These are phyloP conservation scores for Callocephalon fimbriatum DNA, from an alignment of 2,113 vertebrate genomes.

Conservation along the genomic window DNA sequence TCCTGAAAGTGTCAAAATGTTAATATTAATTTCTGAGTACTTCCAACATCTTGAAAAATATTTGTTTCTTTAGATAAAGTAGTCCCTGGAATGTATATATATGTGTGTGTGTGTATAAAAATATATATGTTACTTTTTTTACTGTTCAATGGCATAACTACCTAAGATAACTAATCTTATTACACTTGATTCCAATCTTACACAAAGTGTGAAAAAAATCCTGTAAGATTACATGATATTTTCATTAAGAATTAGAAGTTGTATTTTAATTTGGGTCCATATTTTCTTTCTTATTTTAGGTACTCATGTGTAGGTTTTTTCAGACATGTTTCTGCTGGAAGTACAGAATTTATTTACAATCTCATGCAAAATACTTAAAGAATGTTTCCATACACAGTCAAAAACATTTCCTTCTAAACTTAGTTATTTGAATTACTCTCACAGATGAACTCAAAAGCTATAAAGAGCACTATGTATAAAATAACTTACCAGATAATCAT, in stretches of 20 bases:
- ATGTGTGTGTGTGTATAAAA: background rate
- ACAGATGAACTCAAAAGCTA: background rate
- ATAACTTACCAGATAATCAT: background rate
- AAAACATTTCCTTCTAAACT: background rate
- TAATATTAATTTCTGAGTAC: background rate
- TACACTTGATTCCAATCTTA: background rate
- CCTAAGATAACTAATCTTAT: background rate
- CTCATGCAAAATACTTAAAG: background rate
- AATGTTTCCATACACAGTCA: background rate
- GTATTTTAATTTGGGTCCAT: background rate
- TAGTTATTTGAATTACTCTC: background rate
- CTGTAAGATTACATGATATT: background rate
- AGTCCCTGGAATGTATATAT: background rate
- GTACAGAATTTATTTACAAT: background rate
- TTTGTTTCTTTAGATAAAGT: background rate
- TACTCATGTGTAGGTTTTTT: background rate
- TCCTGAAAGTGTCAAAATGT: background rate
- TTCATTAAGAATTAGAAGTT: background rate
- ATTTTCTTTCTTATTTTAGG: background rate
- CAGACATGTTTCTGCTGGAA: background rate
- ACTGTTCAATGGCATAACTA: background rate
- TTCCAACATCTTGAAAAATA: background rate
- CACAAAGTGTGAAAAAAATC: background rate
- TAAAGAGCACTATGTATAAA: background rate
- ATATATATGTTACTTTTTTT: background rate